These are phyloP conservation scores for Myotis lucifugus DNA, from an alignment of 2,113 vertebrate species.

Conservation along the genomic window DNA sequence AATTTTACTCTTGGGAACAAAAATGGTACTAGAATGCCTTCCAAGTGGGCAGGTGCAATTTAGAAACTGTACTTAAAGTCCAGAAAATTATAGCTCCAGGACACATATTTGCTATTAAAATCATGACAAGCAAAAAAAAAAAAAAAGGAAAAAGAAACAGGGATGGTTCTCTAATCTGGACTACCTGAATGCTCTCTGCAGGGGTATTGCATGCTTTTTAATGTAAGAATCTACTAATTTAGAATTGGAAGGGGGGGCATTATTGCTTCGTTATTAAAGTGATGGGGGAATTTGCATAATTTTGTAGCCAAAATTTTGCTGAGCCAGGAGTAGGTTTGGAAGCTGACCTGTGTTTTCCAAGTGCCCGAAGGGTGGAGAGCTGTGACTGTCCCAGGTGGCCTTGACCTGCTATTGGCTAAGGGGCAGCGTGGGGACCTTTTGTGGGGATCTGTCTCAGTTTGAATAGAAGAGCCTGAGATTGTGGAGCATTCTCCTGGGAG, in stretches of 20 bases:
- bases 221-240: background rate
- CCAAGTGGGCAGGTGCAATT: background rate
- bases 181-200: background rate
- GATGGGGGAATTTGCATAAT: background rate
- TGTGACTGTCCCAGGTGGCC: background rate
- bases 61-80: background rate
- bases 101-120: background rate
- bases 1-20: background rate
- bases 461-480: background rate
- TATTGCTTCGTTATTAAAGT: background rate
- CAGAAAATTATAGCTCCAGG: background rate
- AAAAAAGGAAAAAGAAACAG: background rate
- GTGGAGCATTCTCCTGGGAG: background rate
- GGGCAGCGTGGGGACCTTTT: fast-evolving
- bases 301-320: background rate
- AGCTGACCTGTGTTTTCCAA: background rate
- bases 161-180: background rate
- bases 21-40: background rate
- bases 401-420: background rate
- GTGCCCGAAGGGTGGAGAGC: background rate
- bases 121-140: background rate
- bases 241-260: fast-evolving
- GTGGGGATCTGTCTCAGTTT: fast-evolving
- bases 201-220: background rate
- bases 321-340: background rate